These are phyloP conservation scores for Meloidogyne chitwoodi DNA, from an alignment of 1,140 invertebrate genomes.

Conservation along the genomic window DNA sequence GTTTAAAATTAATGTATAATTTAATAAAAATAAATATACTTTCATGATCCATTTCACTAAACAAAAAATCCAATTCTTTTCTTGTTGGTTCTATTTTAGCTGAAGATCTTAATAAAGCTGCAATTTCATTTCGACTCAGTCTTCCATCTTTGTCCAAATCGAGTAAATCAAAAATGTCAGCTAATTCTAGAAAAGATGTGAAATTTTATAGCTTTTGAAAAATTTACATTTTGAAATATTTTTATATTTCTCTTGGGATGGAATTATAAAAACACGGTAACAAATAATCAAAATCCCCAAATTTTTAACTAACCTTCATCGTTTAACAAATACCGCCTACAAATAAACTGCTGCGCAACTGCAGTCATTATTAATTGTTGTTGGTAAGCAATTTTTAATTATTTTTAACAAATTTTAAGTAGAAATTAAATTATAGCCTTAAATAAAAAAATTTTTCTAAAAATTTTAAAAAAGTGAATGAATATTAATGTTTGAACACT, in stretches of 20 bases:
- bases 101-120: slow-evolving; percentile 44
- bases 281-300: neutral
- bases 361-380: neutral
- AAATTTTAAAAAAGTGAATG: too few relatives aligned
- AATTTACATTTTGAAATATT: too few relatives aligned
- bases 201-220: neutral
- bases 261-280: too few relatives aligned
- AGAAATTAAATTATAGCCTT: too few relatives aligned
- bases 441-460: neutral
- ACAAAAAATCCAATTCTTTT: slow-evolving; percentile 54
- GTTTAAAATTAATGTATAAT: neutral
- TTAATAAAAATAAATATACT: slow-evolving; percentile 32
- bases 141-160: slow-evolving; percentile 55
- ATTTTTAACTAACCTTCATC: slow-evolving; percentile 30
- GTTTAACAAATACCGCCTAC: slow-evolving; percentile 33
- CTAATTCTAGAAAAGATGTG: slow-evolving; percentile 40
- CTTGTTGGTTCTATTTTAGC: slow-evolving; percentile 55
- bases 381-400: neutral
- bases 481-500: neutral
- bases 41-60: slow-evolving; percentile 53
- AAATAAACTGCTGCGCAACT: slow-evolving; percentile 23
- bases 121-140: slow-evolving; percentile 48
- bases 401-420: neutral
- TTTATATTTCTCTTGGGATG: too few relatives aligned
- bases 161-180: slow-evolving; percentile 54